phyloP scores from a whole-genome alignment of 2,113 vertebrate genomes.

The Hassar affinis region DNA sequence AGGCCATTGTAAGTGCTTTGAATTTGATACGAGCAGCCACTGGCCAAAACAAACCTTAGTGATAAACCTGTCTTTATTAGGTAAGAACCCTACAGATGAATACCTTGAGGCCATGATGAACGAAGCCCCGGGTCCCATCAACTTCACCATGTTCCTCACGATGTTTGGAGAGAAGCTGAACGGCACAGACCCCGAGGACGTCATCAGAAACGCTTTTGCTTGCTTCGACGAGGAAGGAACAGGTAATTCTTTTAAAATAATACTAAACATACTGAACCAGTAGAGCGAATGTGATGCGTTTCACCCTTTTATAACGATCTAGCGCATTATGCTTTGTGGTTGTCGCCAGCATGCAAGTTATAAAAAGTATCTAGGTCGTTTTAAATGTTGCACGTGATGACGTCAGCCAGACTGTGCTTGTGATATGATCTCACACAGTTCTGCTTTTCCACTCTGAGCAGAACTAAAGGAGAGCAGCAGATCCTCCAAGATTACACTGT shows the following conservation, averaged over 20 bases:
- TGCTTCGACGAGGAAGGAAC: slow-evolving; percentile 44
- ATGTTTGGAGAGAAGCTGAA: slow-evolving; percentile 47
- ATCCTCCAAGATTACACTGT: neutral
- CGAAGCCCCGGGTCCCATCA: slow-evolving; percentile 41
- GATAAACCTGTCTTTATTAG: neutral
- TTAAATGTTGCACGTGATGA: neutral
- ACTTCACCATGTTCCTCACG: slow-evolving; percentile 46
- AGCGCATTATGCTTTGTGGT: neutral
- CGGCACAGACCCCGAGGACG: slow-evolving; percentile 43
- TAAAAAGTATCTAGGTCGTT: neutral
- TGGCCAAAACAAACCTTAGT: neutral
- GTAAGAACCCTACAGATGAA: slow-evolving; percentile 43
- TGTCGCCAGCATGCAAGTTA: neutral
- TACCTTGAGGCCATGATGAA: slow-evolving; percentile 47
- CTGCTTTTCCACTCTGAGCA: neutral
- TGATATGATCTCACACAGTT: neutral
- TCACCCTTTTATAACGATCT: neutral
- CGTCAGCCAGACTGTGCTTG: neutral
- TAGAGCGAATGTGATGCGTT: neutral
- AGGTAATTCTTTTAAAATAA: neutral
- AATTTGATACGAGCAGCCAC: too few relatives aligned
- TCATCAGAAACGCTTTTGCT: slow-evolving; percentile 44
- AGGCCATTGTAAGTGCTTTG: too few relatives aligned
- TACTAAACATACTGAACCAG: neutral
- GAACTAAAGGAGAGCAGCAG: neutral